Base-by-base conservation (phyloP, 2,797 vertebrate genomes). In the Sphenodon punctatus region DNA sequence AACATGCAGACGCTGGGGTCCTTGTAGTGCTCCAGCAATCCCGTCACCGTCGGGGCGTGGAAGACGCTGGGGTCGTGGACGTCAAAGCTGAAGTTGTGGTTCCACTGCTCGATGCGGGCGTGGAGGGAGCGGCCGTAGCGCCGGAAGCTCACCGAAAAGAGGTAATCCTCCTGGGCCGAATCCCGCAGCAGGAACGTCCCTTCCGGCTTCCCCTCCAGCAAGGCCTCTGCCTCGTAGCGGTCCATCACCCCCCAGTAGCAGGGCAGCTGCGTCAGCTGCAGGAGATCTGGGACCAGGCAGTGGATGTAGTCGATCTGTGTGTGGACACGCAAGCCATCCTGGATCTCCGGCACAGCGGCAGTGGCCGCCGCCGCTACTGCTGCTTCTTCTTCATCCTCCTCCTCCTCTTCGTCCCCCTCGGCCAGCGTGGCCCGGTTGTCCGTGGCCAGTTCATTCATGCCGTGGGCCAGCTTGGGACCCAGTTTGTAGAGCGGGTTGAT, bases 231-330 rank as follows among this genome's bases (percentile, higher is more conserved):
- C 88, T 97, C 95, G 36, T 97, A 96, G 75, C 97, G 96, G 88
- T 97, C 96, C 97, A 97, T 97, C 30, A 97, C 96, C 1, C 97
- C 97, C 97, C 97, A 97, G 92, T 97, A 97, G 80, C 96, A 97
- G 1, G 97, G 93, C 30, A 97, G 91, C 88, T 94, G 96, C 12
- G 96, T 97, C 83, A 97, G 96, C 88, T 94, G 94, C 66, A 97
- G 94, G 69, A 97, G 93, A 80, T 97, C 97, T 1, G 97, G 97
- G 51, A 97, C 97, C 70, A 97, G 87, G 85, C 97, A 97, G 91
- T 97, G 96, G 86, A 97, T 97, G 89, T 97, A 97, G 80, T 97
- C 96, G 1, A 97, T 97, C 85, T 97, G 96, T 4, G 97, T 97
- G 93, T 97, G 97, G 7, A 49, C 60, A 10, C 80, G 72, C 8